phyloP scores from a whole-genome alignment of 1,140 invertebrate genomes.

The Chionoecetes opilio region DNA sequence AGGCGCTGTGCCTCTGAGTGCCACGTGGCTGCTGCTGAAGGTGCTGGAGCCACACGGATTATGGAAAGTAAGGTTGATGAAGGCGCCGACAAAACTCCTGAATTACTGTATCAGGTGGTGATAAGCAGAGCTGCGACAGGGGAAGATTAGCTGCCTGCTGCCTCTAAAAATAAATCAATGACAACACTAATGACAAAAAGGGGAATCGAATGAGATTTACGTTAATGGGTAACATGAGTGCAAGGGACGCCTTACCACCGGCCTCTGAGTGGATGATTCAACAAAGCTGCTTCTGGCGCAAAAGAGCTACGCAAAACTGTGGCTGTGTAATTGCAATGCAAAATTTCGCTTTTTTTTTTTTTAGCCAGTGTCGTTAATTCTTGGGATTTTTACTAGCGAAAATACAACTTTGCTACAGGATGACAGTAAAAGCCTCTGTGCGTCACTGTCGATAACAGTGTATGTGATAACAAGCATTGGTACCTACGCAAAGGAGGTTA shows the following conservation, averaged over 20 bases:
- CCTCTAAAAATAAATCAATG: constrained; percentile 7
- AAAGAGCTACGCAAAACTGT: neutral
- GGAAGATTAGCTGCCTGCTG: constrained; percentile 15
- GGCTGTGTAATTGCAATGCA: neutral
- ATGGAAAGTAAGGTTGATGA: neutral
- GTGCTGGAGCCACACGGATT: neutral
- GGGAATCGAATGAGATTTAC: constrained; percentile 5
- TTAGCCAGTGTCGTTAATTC: constrained; percentile 27
- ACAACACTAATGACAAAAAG: constrained; percentile 2
- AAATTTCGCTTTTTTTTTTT: neutral
- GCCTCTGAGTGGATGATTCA: neutral
- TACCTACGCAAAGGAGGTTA: no score
- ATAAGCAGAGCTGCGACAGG: neutral
- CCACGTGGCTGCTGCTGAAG: neutral
- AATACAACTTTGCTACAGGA: neutral
- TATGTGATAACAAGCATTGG: neutral
- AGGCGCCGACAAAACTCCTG: neutral
- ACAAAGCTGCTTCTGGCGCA: neutral
- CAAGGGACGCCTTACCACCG: neutral
- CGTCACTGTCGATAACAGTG: neutral
- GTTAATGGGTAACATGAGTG: neutral
- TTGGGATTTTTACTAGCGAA: neutral
- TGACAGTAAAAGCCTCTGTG: neutral
- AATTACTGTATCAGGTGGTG: neutral
- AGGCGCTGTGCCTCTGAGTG: neutral